Percentiles rank a stretch among this genome's conserved stretches.
Evolutionary conservation across 2,797 vertebrate species (phyloP).

Genomic region (Crax fasciolata): DNA sequence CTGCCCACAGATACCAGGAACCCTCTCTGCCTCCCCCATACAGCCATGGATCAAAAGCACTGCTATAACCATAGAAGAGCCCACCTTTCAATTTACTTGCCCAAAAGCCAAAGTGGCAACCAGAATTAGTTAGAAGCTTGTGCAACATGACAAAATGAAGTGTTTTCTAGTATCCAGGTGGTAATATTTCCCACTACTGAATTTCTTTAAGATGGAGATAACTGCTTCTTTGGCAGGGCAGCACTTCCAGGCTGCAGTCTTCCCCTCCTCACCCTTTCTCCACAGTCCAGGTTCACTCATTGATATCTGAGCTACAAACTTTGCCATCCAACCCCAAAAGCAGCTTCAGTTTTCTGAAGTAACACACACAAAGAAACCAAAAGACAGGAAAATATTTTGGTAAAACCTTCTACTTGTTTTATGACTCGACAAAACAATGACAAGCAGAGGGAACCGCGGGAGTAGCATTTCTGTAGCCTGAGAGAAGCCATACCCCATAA

Average conservation of each 20-base stretch:
- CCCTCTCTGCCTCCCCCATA: background rate
- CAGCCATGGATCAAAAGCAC: background rate
- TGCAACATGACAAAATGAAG: accelerated
- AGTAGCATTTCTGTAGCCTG: background rate
- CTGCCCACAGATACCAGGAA: background rate
- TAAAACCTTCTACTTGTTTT: background rate
- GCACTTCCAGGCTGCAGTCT: background rate
- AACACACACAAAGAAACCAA: background rate
- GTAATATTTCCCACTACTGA: background rate
- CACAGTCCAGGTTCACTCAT: background rate
- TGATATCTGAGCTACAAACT: background rate
- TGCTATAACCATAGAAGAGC: background rate
- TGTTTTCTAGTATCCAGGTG: background rate
- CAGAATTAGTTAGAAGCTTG: background rate
- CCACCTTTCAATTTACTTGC: background rate
- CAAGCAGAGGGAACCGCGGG: background rate
- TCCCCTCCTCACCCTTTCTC: background rate
- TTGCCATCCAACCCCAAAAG: background rate
- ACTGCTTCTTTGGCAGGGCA: accelerated
- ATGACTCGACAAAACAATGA: background rate
- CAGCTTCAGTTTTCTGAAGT: background rate
- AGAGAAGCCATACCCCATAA: background rate
- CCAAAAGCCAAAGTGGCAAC: background rate
- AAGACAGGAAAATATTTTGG: background rate
- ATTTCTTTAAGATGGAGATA: background rate